Evolutionary conservation across 2,888 invertebrate genomes (phyloP), one percentile per base, ranked within the genome.

Genomic region (Caenorhabditis becei): DNA sequence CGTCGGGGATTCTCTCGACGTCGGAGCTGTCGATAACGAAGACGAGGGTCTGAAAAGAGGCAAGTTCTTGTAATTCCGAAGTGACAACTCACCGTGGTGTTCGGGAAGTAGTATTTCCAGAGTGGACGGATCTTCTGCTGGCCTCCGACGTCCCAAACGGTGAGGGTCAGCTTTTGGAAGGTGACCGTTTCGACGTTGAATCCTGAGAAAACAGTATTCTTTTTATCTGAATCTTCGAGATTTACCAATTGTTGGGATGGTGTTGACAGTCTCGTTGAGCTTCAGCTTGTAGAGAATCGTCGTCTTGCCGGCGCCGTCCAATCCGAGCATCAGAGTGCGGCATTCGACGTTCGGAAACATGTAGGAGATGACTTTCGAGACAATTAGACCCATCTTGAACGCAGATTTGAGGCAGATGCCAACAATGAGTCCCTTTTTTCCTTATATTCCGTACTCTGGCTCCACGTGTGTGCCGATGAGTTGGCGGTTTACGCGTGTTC

Each of bases 111-210:
- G 92, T 98, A 97, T 91, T 97, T 95, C 98, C 98, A 98, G 53
- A 98, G 93, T 2, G 97, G 96, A 85, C 98, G 94, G 90, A 98
- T 98, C 93, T 97, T 98, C 91, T 96, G 96, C 92, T 97, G 97
- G 83, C 97, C 98, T 91, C 98, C 98, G 74, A 98, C 97, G 92
- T 98, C 98, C 98, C 98, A 98, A 14, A 98, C 97, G 24, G 97
- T 98, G 92, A 98, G 98, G 91, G 96, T 96, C 91, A 98, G 97
- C 93, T 98, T 98, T 93, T 97, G 97, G 93, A 98, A 98, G 92
- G 98, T 97, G 7, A 98, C 97, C 2, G 97, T 98, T 92, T 98
- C 98, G 32, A 98, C 98, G 92, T 98, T 98, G 92, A 98, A 98
- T 8, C 97, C 97, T 94, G n/a, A 88, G 16, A 90, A 51, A 54